These are phyloP conservation scores for Chloroceryle amazona DNA, from an alignment of 2,797 vertebrate genomes.

Conservation along the genomic window DNA sequence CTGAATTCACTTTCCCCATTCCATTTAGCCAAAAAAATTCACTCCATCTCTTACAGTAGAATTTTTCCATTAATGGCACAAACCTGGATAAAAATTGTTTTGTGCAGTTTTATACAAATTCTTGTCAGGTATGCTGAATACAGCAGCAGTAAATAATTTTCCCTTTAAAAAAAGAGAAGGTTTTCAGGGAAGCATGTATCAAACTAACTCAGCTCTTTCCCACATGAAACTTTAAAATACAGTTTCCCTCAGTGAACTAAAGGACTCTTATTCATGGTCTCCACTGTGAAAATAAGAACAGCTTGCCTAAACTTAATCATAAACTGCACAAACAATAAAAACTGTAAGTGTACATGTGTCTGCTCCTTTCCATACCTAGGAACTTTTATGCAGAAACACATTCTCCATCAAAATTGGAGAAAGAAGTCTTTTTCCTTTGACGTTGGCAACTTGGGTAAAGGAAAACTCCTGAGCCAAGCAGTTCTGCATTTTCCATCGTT, in stretches of 20 bases:
- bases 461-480: background rate
- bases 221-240: background rate
- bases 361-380: background rate
- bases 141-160: background rate
- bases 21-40: background rate
- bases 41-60: background rate
- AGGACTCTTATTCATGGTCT: background rate
- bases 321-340: background rate
- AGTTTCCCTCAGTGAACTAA: background rate
- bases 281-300: background rate
- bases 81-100: background rate
- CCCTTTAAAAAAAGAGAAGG: background rate
- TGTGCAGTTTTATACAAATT: background rate
- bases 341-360: background rate
- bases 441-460: background rate
- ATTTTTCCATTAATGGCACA: background rate
- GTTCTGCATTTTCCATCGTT: background rate
- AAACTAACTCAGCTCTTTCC: background rate
- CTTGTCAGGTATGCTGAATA: background rate
- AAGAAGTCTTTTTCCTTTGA: background rate
- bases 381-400: background rate
- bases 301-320: background rate
- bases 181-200: background rate
- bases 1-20: background rate
- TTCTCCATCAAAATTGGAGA: background rate